phyloP scores from a whole-genome alignment of 1,140 invertebrate genomes.

The Lerema accius region DNA sequence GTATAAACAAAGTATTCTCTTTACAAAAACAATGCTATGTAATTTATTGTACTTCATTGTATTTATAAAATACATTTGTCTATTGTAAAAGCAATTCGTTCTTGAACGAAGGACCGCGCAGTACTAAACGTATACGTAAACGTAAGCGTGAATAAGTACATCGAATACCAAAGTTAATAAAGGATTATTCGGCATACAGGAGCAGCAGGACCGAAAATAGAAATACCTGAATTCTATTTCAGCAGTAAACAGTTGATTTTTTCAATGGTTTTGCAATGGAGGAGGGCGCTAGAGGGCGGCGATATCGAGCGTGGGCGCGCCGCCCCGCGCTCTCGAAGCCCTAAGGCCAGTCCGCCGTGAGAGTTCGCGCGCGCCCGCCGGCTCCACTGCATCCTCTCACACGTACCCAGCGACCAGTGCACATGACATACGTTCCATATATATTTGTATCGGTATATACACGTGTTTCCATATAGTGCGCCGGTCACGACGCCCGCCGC shows the following conservation, averaged over 20 bases:
- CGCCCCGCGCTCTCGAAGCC: conserved; percentile 67
- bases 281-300: conserved; percentile 74
- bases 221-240: conserved; percentile 45
- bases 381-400: conserved; percentile 35
- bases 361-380: conserved; percentile 55
- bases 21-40: too few species aligned
- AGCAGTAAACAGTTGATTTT: conserved; percentile 65
- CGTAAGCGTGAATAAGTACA: too few species aligned
- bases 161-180: not conserved
- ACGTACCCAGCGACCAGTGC: conserved; percentile 39
- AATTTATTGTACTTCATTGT: too few species aligned
- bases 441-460: conserved; percentile 37
- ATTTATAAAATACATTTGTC: too few species aligned
- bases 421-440: conserved; percentile 44
- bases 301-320: conserved; percentile 78
- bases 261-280: conserved; percentile 77
- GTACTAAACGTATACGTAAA: too few species aligned
- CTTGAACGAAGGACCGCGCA: too few species aligned
- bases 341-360: conserved; percentile 59
- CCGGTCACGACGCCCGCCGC: conserved; percentile 18
- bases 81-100: too few species aligned
- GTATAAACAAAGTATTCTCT: too few species aligned
- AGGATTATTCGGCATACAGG: not conserved
- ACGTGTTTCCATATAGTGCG: conserved; percentile 38
- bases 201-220: conserved; percentile 2